Evolutionary conservation across 2,113 vertebrate genomes (phyloP), one percentile per base, ranked within the genome.

Genomic region (Pongo abelii): DNA sequence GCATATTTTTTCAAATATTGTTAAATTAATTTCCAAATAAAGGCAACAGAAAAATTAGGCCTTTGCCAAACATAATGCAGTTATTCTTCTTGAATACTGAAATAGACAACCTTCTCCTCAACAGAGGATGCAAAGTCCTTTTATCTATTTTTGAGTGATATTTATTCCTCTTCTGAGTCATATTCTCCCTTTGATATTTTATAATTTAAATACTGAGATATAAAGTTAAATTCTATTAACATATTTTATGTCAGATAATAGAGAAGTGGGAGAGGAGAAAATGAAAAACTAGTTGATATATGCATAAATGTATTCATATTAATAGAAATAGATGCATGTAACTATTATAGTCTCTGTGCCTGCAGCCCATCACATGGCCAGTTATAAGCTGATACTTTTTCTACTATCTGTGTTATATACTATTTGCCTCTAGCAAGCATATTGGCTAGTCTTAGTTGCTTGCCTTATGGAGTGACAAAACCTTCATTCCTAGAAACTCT

Each of bases 1-100:
- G 43, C 9, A 35, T 64, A 40, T 46, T 17, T 87, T 88, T 64
- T 91, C 86, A 87, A 75, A 84, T 59, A 79, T 40, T 64, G 61
- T 91, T 57, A 79, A 67, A 75, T 94, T 92, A 74, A 94, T 94
- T 94, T 89, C 38, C 52, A 89, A 89, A 69, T 22, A 90, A 80
- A 94, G 64, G 84, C 32, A 89, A 20, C 4, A 74, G 52, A 84
- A 80, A 80, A 81, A 16, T 38, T 5, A 74, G 57, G 12, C 4
- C 23, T 55, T 94, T 79, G 55, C 43, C 64, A 84, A 80, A 55
- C 8, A 43, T 48, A 79, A 89, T 57, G 32, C 22, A 84, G 16
- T 89, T 61, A 38, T 84, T 23, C 22, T 92, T 92, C 57, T 35
- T 16, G 27, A 8, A 83, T 17, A 30, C 30, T 43, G 30, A 92